Base-by-base conservation (phyloP, 37 sponge, comb jelly and placozoan species). In the Oscarella lobularis region DNA sequence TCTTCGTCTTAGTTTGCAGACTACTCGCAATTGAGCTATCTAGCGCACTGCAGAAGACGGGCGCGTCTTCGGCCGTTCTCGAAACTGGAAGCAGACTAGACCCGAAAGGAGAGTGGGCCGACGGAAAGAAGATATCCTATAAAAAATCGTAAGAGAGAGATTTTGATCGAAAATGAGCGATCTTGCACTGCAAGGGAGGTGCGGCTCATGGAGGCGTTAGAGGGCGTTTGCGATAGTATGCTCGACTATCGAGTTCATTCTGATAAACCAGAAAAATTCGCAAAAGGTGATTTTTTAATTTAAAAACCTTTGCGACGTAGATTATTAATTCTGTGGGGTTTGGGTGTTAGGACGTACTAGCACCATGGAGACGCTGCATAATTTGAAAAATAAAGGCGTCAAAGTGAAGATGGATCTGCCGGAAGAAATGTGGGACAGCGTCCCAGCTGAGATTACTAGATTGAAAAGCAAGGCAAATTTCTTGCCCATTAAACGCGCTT, bases 381-480 rank as follows among this genome's bases (percentile, higher is more conserved):
- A 9, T 48, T 48, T 48, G 60, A 48, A 20, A 48, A 20, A 48
- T 20, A 48, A 48, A 48, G 60, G 60, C 9, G 60, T 48, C 60
- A 48, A 48, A 20, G 60, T 48, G 60, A 20, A 48, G 14, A 27
- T 48, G 20, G 60, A 35, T 35, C 6, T 78, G 3, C 33, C 38
- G 29, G 40, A 66, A 35, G 78, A 78, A 78, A 72, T 66, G 69
- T 60, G 60, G 38, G 40, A 66, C 37, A 3, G 30, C 29, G 1
- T 38, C 1, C 73, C 73, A 2, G 2, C 1, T 72, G 1, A 1
- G 35, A 2, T 72, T 2, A 30, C 73, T 2, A 35, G 1, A 2
- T 33, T 2, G 1, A 1, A 29, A 31, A 2, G 33, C 34, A 72
- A 31, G 73, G 35, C 48, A 29, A 34, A 40, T 75, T 81, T n/a